Evolutionary conservation across 2,888 invertebrate genomes (phyloP), one percentile per base, ranked within the genome.

Genomic region (Macrosoma leucophasiata): DNA sequence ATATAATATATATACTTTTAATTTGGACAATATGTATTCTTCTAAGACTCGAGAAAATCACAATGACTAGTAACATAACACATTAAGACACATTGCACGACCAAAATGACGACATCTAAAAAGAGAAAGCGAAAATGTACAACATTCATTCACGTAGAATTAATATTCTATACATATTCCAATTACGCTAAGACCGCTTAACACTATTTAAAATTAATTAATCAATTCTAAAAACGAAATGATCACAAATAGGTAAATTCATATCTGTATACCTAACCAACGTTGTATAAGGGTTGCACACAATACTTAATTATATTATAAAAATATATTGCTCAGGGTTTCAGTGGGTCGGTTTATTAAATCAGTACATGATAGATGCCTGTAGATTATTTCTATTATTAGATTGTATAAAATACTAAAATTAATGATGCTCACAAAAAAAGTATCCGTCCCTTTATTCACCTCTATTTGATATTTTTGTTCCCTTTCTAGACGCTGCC

Each of bases 281-380:
- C 58, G 52, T 70, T 75, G 76, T 77, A 76, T 75, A 69, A 67
- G 61, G n/a, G 54, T 63, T 56, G 63, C 63, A 75, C 75, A 64
- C 61, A 71, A 75, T 78, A 72, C 74, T 74, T 77, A 79, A 70
- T 75, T 55, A 73, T 71, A 70, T n/a, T 79, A 78, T 78, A 78
- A 81, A 81, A 82, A 82, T 79, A 81, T 82, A 82, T 81, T 81
- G 79, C 82, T 82, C 77, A 78, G 69, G 74, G 59, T 82, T 78
- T 56, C 78, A 70, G 65, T 76, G 77, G 76, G 75, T 77, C 72
- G 75, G 76, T 77, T 62, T 69, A 71, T 72, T 61, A 70, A 77
- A 75, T 77, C 79, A 78, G 79, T 77, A 67, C 77, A 48, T 60
- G 59, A 63, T 62, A 62, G 53, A 63, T 60, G 58, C 52, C 55